Evolutionary conservation across 2,888 invertebrate genomes (phyloP), one percentile per base, ranked within the genome.

Genomic region (Noctua fimbriata): DNA sequence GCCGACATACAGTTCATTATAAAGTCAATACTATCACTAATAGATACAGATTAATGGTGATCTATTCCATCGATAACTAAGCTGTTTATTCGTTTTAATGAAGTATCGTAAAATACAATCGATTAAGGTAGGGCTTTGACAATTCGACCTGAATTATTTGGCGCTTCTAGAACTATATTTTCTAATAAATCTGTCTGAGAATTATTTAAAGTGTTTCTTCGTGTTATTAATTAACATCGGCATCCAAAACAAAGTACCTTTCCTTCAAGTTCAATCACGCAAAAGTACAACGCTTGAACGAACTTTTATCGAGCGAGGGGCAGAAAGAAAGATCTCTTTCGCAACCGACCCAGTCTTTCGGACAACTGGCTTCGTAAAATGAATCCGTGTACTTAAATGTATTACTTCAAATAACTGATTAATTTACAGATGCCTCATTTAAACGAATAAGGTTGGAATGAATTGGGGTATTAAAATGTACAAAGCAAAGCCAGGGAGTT

Each of bases 271-370:
- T 89, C 84, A 85, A 88, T 88, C 90, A 84, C 82, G 88, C 87
- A 89, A 90, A 90, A 89, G 73, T 79, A 74, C 72, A 77, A 86
- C 85, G 90, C 89, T 89, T 86, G 88, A 88, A 83, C 72, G 85
- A 85, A 88, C 87, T 81, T 88, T 78, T 83, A 84, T 81, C 73
- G 82, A 84, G 66, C 73, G 79, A 71, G 79, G 82, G 82, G 85
- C 80, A 77, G 81, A 90, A 87, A 83, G 83, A 88, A 87, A 84
- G 79, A 86, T 81, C 80, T 86, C 82, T 82, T 83, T 88, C 69
- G 76, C 73, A 77, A 71, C 82, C 79, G 81, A 86, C 73, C 72
- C 87, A 81, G 73, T 85, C 79, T 87, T 86, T 80, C 87, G 78
- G 76, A 79, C 81, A 84, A 84, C 77, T 86, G 85, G 73, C 75